Conservation (phyloP, 2,888 invertebrate species). For the Chrysomela aeneicollis region DNA sequence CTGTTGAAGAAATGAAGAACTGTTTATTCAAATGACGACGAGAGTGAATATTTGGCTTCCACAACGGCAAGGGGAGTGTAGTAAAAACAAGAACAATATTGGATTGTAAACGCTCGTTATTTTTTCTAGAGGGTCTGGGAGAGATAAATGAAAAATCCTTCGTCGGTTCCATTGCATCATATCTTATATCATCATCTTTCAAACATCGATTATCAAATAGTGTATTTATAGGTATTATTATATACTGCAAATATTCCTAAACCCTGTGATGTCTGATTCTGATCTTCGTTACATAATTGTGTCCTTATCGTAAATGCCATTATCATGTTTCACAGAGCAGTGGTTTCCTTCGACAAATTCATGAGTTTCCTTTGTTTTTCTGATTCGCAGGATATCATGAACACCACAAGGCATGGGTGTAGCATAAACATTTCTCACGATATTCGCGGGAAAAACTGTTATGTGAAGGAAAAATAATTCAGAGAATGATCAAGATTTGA, state of each 20-base stretch:
- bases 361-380: neutral
- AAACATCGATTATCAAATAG: no score
- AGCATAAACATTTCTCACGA: neutral
- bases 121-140: neutral
- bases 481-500: no score
- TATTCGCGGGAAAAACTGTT: no score
- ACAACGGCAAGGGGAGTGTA: neutral
- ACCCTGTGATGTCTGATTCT: neutral
- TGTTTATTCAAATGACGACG: neutral
- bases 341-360: neutral
- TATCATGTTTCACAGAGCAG: neutral
- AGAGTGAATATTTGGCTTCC: slow-evolving; percentile 7
- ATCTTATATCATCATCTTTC: no score
- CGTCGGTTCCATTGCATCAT: no score
- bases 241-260: neutral
- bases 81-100: neutral
- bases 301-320: neutral
- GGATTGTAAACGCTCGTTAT: neutral
- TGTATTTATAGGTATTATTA: no score
- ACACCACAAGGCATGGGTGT: neutral
- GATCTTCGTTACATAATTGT: neutral
- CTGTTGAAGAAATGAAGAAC: slow-evolving; percentile 1
- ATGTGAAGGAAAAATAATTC: no score
- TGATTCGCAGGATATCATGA: neutral
- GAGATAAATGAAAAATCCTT: no score